Evolutionary conservation across 2,797 vertebrate genomes (phyloP).

Genomic region (Amphiprion clarkii): DNA sequence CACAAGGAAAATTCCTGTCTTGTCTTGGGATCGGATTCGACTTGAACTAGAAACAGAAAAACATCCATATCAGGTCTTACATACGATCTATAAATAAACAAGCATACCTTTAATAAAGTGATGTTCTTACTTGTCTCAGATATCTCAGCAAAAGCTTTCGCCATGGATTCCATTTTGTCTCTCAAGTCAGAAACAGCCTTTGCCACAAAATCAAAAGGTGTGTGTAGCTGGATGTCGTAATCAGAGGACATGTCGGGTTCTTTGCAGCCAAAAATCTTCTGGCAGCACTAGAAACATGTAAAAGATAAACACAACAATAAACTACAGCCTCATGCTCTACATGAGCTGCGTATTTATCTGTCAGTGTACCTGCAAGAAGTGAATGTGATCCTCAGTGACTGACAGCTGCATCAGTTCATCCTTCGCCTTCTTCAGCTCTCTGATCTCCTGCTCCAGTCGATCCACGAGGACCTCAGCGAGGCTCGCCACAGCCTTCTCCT

Average conservation of each 20-base stretch:
- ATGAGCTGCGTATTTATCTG: not conserved
- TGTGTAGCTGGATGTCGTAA: not conserved
- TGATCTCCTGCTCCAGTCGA: constrained; percentile 53
- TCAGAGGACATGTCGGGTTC: not conserved
- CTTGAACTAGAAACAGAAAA: constrained; percentile 45
- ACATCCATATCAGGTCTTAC: not conserved
- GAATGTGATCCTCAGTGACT: constrained; percentile 54
- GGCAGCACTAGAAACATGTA: constrained; percentile 31
- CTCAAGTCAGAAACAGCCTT: constrained; percentile 38
- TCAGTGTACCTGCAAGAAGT: constrained; percentile 56
- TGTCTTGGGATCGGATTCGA: constrained; percentile 40
- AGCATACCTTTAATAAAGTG: not conserved
- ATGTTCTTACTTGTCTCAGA: constrained; percentile 42
- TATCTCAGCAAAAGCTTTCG: constrained; percentile 27
- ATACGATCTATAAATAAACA: not conserved
- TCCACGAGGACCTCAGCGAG: constrained; percentile 17
- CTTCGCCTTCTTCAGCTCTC: constrained; percentile 48
- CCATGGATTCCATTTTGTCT: constrained; percentile 42
- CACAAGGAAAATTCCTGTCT: constrained; percentile 54
- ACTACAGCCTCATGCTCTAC: not conserved
- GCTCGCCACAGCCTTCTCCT: constrained; percentile 41
- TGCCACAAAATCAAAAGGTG: constrained; percentile 49
- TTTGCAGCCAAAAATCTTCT: constrained; percentile 7
- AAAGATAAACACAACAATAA: constrained; percentile 10
- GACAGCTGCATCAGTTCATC: constrained; percentile 53